Base-by-base conservation (phyloP, 23 tunicate species). In the Clavelina lepadiformis region DNA sequence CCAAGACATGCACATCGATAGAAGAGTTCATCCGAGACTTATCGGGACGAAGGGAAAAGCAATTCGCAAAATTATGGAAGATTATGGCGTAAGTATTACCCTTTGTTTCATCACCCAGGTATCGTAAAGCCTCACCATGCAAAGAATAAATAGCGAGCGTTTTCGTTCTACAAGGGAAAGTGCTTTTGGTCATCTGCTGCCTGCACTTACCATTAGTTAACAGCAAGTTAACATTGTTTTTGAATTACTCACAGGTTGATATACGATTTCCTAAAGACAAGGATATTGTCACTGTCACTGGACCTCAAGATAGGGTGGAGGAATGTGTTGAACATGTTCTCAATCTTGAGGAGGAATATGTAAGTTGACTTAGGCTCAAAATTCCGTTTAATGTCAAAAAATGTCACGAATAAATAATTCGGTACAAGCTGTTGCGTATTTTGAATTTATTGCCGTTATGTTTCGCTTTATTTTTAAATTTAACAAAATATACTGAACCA, bases 291-390 rank as follows among this genome's bases (percentile, higher is more conserved):
- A 94, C 92, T 15, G 99, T 94, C 26, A 94, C 94, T 19, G 99
- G 99, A 30, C 53, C 88, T 18, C 84, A 80, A 24, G 99, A 94
- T 18, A 74, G 69, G 37, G 99, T 94, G 59, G 95, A 94, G 18
- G 95, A 86, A 58, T 94, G 99, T 77, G 75, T 94, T 65, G 99
- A 94, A 38, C 91, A 94, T 53, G 70, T 94, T 52, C 85, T 94
- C 57, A 94, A 94, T 51, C 45, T 86, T 67, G 99, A 94, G 53
- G 99, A 94, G 53, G 99, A 94, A 86, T 89, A 74, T 67, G 97
- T 89, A 69, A 75, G 96, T 76, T 24, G n/a, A n/a, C n/a, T n/a
- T n/a, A n/a, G n/a, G n/a, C n/a, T n/a, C n/a, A n/a, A n/a, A n/a
- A n/a, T n/a, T n/a, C n/a, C n/a, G n/a, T n/a, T n/a, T n/a, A n/a